Percentiles rank a stretch among this genome's conserved stretches.
Evolutionary conservation across 2,113 vertebrate genomes (phyloP).

Genomic region (Dermatemys mawii): DNA sequence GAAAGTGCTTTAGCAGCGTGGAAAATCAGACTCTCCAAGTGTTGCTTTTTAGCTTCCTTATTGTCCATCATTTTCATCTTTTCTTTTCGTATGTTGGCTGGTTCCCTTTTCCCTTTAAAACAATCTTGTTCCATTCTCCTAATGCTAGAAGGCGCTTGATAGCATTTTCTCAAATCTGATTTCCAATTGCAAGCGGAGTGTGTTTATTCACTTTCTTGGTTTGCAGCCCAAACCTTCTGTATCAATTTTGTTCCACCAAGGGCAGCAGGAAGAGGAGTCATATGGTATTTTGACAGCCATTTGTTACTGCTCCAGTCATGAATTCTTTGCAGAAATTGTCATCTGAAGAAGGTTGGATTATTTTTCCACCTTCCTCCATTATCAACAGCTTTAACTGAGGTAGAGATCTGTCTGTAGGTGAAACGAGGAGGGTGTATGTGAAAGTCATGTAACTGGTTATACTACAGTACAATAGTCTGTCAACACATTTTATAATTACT

Average conservation of each 20-base stretch:
- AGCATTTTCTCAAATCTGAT: slow-evolving; percentile 65
- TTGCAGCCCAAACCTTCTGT: slow-evolving; percentile 74
- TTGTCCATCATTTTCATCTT: slow-evolving; percentile 17
- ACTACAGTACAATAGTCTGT: not conserved
- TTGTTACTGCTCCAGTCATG: slow-evolving; percentile 71
- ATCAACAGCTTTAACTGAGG: slow-evolving; percentile 5
- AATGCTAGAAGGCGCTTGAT: slow-evolving; percentile 36
- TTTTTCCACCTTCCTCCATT: fast-evolving
- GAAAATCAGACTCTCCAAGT: not conserved
- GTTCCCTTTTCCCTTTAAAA: slow-evolving; percentile 36
- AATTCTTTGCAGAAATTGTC: slow-evolving; percentile 66
- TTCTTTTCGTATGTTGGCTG: not conserved
- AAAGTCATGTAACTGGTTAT: not conserved
- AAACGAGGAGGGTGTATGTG: not conserved
- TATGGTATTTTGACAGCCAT: slow-evolving; percentile 76
- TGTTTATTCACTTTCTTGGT: slow-evolving; percentile 78
- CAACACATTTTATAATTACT: not conserved
- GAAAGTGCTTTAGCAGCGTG: not conserved
- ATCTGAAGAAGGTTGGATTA: slow-evolving; percentile 49
- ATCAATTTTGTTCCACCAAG: slow-evolving; percentile 68
- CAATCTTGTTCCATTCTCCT: slow-evolving; percentile 38
- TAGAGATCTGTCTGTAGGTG: not conserved
- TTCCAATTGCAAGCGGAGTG: slow-evolving; percentile 69
- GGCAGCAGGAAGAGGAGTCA: slow-evolving; percentile 67
- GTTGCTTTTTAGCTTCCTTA: not conserved